Evolutionary conservation across 2,797 vertebrate genomes (phyloP).

Genomic region (Manis crassicaudata): DNA sequence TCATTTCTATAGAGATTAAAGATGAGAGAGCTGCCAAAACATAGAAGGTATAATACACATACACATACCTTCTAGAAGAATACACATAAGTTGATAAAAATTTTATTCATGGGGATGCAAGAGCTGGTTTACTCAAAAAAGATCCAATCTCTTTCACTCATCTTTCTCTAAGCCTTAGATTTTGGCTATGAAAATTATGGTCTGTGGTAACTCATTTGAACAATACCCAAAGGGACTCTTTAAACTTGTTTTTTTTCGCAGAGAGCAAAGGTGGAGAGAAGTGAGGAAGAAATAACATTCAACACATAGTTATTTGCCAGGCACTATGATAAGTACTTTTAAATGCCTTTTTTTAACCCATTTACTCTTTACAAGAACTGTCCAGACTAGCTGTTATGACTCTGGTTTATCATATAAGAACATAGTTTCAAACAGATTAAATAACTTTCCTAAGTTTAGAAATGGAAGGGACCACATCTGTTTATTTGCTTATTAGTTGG

Average conservation of each 20-base stretch:
- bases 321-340: constrained; percentile 18
- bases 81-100: neutral
- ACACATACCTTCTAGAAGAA: constrained; percentile 1
- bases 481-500: neutral
- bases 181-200: constrained; percentile 8
- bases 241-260: neutral
- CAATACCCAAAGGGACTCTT: neutral
- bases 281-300: constrained; percentile 42
- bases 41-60: neutral
- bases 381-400: neutral
- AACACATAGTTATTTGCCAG: neutral
- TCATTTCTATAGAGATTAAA: neutral
- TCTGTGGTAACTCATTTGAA: constrained; percentile 40
- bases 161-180: constrained; percentile 10
- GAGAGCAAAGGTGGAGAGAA: constrained; percentile 24
- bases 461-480: neutral
- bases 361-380: neutral
- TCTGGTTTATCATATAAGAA: constrained; percentile 20
- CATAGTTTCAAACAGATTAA: neutral
- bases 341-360: neutral
- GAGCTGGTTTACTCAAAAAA: neutral
- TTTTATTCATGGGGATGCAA: neutral
- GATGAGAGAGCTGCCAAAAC: neutral
- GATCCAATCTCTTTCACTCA: neutral
- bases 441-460: neutral